Base-by-base conservation (phyloP, 2,888 invertebrate species). In the Agonum fuliginosum region DNA sequence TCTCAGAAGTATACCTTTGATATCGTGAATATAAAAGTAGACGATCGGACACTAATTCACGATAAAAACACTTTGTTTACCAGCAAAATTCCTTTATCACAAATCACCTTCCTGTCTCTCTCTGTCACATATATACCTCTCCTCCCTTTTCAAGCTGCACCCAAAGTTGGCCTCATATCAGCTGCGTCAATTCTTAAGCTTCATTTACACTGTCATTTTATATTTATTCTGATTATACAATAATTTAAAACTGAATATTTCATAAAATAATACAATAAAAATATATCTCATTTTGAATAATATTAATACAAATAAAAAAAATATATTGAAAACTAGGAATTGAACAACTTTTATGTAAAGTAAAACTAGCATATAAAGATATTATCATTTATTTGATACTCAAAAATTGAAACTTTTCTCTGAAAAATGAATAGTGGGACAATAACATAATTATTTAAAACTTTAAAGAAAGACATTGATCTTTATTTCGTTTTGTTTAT, bases 51-150 rank as follows among this genome's bases (percentile, higher is more conserved):
- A 77, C 77, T 27, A 70, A 30, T 54, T 70, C 54, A 27, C 30
- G 41, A 41, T 69, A 54, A 75, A 75, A 22, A 70, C 77, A 77
- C 77, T 77, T 77, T 77, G 77, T 77, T 77, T 77, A 77, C 77
- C 70, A 77, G 77, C 77, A 77, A 77, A 77, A 72, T 70, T 77
- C 77, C 69, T 77, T 58, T 77, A 77, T 77, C 69, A 77, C 77
- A 77, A 70, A 41, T 77, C 77, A 77, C 77, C 77, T 77, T 77
- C 77, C 70, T 70, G 54, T 77, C 77, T 77, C 70, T 77, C 77
- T 58, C 77, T 75, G 48, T 70, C 54, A 70, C 54, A 70, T 54
- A 51, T 77, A 77, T 77, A 41, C 54, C 77, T 70, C 54, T 22
- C 70, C 58, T 19, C 10, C 19, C 24, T 34, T 3, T 30, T 3